Base-by-base conservation (phyloP, 2,113 vertebrate genomes). In the Misgurnus mizolepis region DNA sequence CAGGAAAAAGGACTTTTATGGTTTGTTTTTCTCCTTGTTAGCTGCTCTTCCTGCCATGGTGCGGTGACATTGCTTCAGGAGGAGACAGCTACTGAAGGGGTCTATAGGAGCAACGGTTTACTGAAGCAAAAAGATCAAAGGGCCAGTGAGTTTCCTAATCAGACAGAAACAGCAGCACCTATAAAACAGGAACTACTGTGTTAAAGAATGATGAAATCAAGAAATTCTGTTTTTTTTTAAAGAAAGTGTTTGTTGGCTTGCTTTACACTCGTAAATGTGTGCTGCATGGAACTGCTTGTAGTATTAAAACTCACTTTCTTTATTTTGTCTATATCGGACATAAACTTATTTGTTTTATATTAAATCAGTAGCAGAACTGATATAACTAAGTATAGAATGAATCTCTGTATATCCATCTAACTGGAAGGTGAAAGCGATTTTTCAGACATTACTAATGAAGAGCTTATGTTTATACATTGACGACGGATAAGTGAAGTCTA, bases 1-100 rank as follows among this genome's bases (percentile, higher is more conserved):
- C 27, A 45, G 39, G 50, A 83, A 79, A 75, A 71, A 8, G n/a
- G 64, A 18, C 27, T 71, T 55, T 65, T 53, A 50, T 71, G 71
- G 58, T 60, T 40, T 83, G 60, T 43, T 80, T 80, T 67, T 70
- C 17, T 45, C 22, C 64, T 6, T 18, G 15, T 61, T 10, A 47
- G 56, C 43, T 34, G 15, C 64, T 53, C 60, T 79, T 74, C 62
- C 34, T 40, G 22, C 47, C 27, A 27, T 76, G 77, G 34, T 69
- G 17, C 58, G 70, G 41, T 55, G n/a, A 47, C 41, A 60, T 7
- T 45, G 22, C 27, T 45, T 79, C 22, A 47, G 43, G 41, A 71
- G 18, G 78, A 70, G 68, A 39, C 17, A 7, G 15, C 4, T n/a
- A 8, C 15, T 22, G 39, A 41, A 8, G 34, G 75, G n/a, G 39